Conservation (phyloP, 2,797 vertebrate species). For the Labroides dimidiatus region DNA sequence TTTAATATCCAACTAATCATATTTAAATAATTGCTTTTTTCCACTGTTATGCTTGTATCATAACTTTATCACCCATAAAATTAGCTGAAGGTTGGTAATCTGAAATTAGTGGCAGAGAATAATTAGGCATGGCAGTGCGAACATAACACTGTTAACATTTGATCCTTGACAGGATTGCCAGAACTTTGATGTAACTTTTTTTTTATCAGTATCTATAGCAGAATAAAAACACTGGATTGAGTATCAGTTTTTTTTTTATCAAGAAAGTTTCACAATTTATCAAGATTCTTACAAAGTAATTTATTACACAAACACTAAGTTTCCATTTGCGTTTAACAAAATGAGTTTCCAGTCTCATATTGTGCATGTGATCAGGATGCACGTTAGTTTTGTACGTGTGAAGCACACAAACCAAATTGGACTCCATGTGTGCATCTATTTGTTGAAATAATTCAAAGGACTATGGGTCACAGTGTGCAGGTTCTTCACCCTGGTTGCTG, state of each 20-base stretch:
- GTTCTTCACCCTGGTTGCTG: slow-evolving; percentile 74
- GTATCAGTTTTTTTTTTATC: slow-evolving; percentile 3
- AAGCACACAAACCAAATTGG: slow-evolving; percentile 71
- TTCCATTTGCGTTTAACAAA: slow-evolving; percentile 82
- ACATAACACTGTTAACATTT: not conserved
- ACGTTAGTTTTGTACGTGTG: slow-evolving; percentile 75
- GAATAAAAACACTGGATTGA: not conserved
- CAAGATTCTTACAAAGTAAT: slow-evolving; percentile 83
- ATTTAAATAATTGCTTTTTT: no score
- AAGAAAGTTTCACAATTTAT: slow-evolving; percentile 56
- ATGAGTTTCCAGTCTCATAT: slow-evolving; percentile 81
- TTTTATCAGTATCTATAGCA: not conserved
- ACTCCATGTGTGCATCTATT: slow-evolving; percentile 72
- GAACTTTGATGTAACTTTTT: not conserved
- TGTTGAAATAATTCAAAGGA: slow-evolving; percentile 69
- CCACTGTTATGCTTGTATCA: no score
- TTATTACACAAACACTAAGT: slow-evolving; percentile 88
- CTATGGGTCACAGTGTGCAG: slow-evolving; percentile 78
- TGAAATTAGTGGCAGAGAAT: not conserved
- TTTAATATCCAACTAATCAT: no score
- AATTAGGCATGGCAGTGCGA: not conserved
- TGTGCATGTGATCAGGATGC: slow-evolving; percentile 71
- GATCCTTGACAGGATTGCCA: not conserved
- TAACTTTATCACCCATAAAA: not conserved
- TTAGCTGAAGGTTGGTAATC: not conserved